A percentile compares a stretch with the other conserved stretches of the same genome.
These are phyloP conservation scores for Eptatretus atami DNA, from an alignment of 2,797 vertebrate species.

Conservation along the genomic window DNA sequence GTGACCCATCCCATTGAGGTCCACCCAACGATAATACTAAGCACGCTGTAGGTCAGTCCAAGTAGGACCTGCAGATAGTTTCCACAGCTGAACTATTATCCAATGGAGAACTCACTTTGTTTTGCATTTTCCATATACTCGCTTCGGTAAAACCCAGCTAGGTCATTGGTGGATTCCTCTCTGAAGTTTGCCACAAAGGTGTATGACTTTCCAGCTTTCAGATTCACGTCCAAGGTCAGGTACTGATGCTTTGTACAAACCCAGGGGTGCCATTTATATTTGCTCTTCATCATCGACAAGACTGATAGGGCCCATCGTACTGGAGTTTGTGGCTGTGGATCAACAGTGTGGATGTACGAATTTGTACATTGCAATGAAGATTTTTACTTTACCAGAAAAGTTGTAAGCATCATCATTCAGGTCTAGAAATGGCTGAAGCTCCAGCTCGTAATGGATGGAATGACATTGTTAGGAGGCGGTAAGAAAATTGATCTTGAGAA, in stretches of 20 bases:
- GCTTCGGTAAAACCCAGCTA: conserved; percentile 15
- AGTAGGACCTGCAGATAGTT: too few relatives aligned
- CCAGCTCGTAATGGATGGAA: conserved; percentile 16
- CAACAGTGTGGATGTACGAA: conserved; percentile 13
- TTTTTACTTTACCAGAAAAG: conserved; percentile 18
- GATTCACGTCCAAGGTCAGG: conserved; percentile 14
- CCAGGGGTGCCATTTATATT: not conserved
- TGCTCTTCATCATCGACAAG: fast-evolving
- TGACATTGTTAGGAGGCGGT: conserved; percentile 17
- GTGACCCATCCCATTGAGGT: too few relatives aligned
- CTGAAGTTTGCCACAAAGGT: conserved; percentile 16
- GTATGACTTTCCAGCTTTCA: conserved; percentile 13
- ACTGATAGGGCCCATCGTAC: not conserved
- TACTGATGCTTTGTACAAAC: conserved; percentile 11
- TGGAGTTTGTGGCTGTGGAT: conserved; percentile 16
- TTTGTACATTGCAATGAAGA: conserved; percentile 16
- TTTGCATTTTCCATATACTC: conserved; percentile 12
- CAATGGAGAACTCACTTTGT: conserved; percentile 4
- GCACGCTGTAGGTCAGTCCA: too few relatives aligned
- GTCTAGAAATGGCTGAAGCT: conserved; percentile 15
- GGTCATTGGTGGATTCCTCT: conserved; percentile 10
- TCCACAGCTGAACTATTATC: too few relatives aligned
- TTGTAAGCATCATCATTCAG: conserved; percentile 12
- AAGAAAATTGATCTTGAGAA: not conserved
- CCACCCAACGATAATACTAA: too few relatives aligned